A percentile compares a stretch with the other conserved stretches of the same genome.
These are phyloP conservation scores for Hecatera dysodea DNA, from an alignment of 2,888 invertebrate species.

Conservation along the genomic window DNA sequence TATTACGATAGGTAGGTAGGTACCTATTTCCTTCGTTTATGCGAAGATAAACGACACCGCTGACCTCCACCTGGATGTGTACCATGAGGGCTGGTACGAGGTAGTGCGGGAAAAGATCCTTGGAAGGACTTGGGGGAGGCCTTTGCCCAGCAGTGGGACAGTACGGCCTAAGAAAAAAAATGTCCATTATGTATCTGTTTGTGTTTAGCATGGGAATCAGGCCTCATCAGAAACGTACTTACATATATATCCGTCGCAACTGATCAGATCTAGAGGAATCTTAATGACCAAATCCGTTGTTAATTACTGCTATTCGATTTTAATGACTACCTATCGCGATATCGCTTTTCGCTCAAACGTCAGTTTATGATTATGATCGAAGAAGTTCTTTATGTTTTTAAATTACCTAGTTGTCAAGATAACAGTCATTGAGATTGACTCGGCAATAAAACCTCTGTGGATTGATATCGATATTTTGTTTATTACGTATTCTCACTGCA, in stretches of 20 bases:
- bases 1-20: too few species aligned
- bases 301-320: conserved; percentile 7
- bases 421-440: conserved; percentile 17
- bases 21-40: too few species aligned
- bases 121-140: too few species aligned
- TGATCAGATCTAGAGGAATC: neutral
- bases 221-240: neutral
- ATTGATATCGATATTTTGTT: conserved; percentile 2
- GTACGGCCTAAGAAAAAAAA: too few species aligned
- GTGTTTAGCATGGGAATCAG: neutral
- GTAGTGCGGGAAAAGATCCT: too few species aligned
- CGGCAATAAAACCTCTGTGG: neutral
- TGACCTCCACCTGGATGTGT: too few species aligned
- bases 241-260: neutral
- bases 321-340: neutral
- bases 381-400: neutral
- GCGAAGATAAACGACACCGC: too few species aligned
- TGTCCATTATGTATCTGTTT: neutral
- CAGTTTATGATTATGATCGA: conserved; percentile 4
- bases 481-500: neutral
- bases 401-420: conserved; percentile 15
- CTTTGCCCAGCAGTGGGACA: too few species aligned
- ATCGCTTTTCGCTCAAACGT: neutral
- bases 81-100: too few species aligned
- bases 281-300: conserved; percentile 1